These are phyloP conservation scores for Drosophila persimilis DNA, from an alignment of 1,140 invertebrate species.

Conservation along the genomic window DNA sequence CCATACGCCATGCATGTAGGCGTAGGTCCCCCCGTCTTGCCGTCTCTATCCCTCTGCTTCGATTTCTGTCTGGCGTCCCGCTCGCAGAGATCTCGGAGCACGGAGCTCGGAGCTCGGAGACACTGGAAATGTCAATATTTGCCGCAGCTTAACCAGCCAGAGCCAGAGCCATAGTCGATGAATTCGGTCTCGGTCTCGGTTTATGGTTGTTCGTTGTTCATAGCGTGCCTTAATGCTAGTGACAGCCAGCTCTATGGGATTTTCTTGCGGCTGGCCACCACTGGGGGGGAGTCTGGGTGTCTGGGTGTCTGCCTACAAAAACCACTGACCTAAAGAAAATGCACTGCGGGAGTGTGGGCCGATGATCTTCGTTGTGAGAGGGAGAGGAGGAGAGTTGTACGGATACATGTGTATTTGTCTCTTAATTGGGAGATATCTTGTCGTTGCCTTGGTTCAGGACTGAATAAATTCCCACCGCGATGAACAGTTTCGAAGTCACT, in stretches of 20 bases:
- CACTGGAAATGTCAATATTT: constrained; percentile 47
- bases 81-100: constrained; percentile 2
- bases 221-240: constrained; percentile 17
- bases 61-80: constrained; percentile 2
- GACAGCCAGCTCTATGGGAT: constrained; percentile 19
- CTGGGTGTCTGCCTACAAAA: neutral
- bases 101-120: neutral
- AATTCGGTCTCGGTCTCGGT: constrained; percentile 13
- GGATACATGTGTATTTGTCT: too few relatives aligned
- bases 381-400: neutral
- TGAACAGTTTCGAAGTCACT: too few relatives aligned
- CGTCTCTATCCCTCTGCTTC: constrained; percentile 1
- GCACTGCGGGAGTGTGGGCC: neutral
- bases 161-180: neutral
- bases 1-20: constrained; percentile 33
- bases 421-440: too few relatives aligned
- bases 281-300: constrained; percentile 1
- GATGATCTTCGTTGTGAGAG: neutral
- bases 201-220: constrained; percentile 4
- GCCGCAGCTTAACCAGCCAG: constrained; percentile 2
- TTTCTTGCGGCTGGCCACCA: constrained; percentile 9
- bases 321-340: constrained; percentile 7
- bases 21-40: neutral
- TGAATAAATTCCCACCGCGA: too few relatives aligned
- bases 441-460: too few relatives aligned